Conservation (phyloP, 2,888 invertebrate species). For the Acrocyrtus sp. region DNA sequence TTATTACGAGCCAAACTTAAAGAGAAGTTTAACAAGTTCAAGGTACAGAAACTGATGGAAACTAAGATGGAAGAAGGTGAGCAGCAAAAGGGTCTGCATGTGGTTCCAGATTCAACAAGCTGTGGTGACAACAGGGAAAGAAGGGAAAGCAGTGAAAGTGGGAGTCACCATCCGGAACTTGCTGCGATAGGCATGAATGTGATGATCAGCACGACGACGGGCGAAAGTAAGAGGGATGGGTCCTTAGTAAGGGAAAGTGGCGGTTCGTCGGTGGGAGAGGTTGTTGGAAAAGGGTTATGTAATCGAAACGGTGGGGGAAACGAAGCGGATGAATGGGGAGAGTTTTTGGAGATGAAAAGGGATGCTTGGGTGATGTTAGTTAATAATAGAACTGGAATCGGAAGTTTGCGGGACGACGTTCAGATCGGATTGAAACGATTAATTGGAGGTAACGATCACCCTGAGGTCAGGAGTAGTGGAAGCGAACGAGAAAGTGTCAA, state of each 20-base stretch:
- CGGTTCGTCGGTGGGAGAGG: constrained; percentile 5
- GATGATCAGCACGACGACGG: background rate
- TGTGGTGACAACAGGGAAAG: background rate
- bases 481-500: background rate
- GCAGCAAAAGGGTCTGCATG: background rate
- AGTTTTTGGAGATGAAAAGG: constrained; percentile 26
- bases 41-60: too few species aligned
- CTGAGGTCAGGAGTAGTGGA: background rate
- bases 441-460: background rate
- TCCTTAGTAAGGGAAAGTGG: too few species aligned
- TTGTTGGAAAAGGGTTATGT: constrained; percentile 6
- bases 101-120: constrained; percentile 18
- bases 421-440: constrained; percentile 12
- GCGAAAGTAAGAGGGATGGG: background rate
- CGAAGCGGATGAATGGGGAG: too few species aligned
- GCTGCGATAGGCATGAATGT: constrained; percentile 23
- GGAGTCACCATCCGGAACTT: background rate
- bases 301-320: background rate
- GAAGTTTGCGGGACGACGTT: constrained; percentile 6
- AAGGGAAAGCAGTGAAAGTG: background rate
- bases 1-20: constrained; percentile 8
- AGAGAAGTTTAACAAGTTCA: constrained; percentile 28
- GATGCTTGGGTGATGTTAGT: constrained; percentile 18
- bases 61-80: too few species aligned
- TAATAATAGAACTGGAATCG: constrained; percentile 11